Conservation (phyloP, 2,113 vertebrate genomes). For the Pseudonaja textilis region DNA sequence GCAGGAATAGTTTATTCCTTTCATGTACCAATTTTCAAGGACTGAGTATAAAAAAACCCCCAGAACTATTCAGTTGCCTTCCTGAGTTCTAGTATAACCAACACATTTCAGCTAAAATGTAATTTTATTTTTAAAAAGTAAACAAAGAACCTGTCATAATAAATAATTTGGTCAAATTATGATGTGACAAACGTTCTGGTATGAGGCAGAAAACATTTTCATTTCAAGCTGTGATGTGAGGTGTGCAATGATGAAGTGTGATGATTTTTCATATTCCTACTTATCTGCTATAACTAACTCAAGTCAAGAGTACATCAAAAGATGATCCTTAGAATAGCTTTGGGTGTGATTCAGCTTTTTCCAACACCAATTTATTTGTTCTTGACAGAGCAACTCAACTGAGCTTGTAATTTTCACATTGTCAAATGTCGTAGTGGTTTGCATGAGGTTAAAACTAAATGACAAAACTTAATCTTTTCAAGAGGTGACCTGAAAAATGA, state of each 20-base stretch:
- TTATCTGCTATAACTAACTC: constrained; percentile 17
- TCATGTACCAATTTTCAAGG: not conserved
- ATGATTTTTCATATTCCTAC: constrained; percentile 12
- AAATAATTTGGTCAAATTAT: constrained; percentile 12
- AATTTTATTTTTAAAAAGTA: not conserved
- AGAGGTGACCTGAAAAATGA: not conserved
- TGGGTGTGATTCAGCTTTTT: constrained; percentile 19
- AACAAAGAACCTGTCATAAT: not conserved
- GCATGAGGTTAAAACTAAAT: constrained; percentile 29
- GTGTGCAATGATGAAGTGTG: not conserved
- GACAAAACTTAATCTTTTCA: not conserved
- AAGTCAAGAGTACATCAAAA: constrained; percentile 21
- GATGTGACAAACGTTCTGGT: constrained; percentile 10
- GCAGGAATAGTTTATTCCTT: not conserved
- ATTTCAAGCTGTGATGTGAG: constrained; percentile 1
- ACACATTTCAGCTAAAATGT: not conserved
- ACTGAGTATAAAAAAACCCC: not conserved
- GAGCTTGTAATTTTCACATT: constrained; percentile 17
- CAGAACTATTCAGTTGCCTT: not conserved
- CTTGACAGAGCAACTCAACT: constrained; percentile 12
- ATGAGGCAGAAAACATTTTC: constrained; percentile 15
- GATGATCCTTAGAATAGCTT: not conserved
- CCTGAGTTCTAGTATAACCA: not conserved
- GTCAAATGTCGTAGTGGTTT: constrained; percentile 15
- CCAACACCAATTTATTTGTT: constrained; percentile 16